Evolutionary conservation across 2,888 invertebrate species (phyloP), one percentile per base, ranked within the genome.

Genomic region (Geophilus truncorum): DNA sequence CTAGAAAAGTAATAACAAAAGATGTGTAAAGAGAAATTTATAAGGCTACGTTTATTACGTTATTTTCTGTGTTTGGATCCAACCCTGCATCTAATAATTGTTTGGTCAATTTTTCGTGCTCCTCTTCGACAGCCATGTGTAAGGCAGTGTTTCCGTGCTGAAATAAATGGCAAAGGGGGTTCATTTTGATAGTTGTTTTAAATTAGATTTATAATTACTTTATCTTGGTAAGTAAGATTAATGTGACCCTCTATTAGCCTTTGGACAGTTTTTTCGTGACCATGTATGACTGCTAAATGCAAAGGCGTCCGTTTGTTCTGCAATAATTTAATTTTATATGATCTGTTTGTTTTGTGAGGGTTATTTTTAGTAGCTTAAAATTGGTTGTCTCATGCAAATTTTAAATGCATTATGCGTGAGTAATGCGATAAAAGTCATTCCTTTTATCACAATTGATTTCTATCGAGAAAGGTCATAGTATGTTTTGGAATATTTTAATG

Each of bases 241-340:
- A 92, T 92, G 5, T 92, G 92, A 81, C 90, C 89, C 78, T 92
- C 90, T n/a, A 93, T 88, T 28, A 94, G 88, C 75, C 91, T 88
- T 77, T 90, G 90, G 2, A 92, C 91, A 21, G 93, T 90, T 25
- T 90, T 87, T 0, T 90, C 88, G 86, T 94, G 92, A 0, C 94
- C 94, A 34, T 92, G 91, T 77, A 92, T 89, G 0, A 94, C 91
- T 0, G 94, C 94, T 82, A 93, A 90, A 84, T 93, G 93, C 10
- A 95, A 89, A 0, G 94, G 91, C 1, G 93, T 92, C 85, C 92
- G 91, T 0, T 92, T 92, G 30, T 92, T 51, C 79, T 79, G 51
- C 6, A 12, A 25, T 3, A 28, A 23, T 21, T 1, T 25, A 75
- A 75, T 57, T 57, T 57, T 6, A 6, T 21, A n/a, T 6, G 10